Evolutionary conservation across 1,140 invertebrate genomes (phyloP), one percentile per base, ranked within the genome.

Genomic region (Belonocnema kinseyi): DNA sequence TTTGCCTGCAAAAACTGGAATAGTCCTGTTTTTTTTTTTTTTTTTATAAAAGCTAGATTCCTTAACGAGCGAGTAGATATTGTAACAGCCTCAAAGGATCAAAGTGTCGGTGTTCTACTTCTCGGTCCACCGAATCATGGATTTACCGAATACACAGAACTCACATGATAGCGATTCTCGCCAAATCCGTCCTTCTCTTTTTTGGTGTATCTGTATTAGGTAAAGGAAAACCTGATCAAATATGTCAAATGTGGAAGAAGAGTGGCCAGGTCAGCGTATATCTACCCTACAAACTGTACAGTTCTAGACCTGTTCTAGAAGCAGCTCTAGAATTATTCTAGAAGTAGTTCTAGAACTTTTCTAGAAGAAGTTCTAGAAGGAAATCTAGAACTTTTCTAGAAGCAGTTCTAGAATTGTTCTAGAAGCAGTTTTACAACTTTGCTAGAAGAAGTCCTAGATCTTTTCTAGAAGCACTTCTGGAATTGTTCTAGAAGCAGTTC

Each of bases 101-200:
- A 90, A 72, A 91, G 91, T n/a, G 92, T 93, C 7, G 92, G 92
- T 26, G 84, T 93, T 8, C 85, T 93, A 61, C 84, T 90, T 19
- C 86, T 93, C 2, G 92, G 92, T 14, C 85, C 92, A 17, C 92
- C 92, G 19, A 93, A 91, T 86, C 92, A 93, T 83, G 92, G 92
- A 1, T 91, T 90, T 84, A 92, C 92, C 13, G 91, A 92, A 74
- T 93, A 93, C 81, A 89, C 89, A 74, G 92, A 93, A 85, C 84
- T 93, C 21, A 92, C 92, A 75, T 93, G 91, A 93, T 80, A 74
- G 16, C 72, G 74, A 40, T 33, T 72, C 19, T 21, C 40, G 56
- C 21, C 10, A 14, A 82, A 46, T 80, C 76, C 75, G 79, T 78
- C 73, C 77, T 54, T 74, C 14, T 74, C 14, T 10, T 66, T 66